phyloP scores from a whole-genome alignment of 2,113 vertebrate genomes.

The Proterorhinus semilunaris region DNA sequence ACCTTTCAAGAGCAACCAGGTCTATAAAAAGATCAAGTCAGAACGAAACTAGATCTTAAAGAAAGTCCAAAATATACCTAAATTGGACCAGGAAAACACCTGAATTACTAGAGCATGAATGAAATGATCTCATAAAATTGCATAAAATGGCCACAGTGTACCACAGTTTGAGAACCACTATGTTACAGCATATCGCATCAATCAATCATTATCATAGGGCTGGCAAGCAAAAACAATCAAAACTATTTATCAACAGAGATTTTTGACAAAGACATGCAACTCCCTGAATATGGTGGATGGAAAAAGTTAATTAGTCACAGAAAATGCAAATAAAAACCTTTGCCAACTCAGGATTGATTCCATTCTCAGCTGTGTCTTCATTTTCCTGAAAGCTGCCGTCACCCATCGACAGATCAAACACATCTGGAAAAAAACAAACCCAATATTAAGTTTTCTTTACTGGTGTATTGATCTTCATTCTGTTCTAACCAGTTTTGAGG shows the following conservation, averaged over 20 bases:
- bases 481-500: not conserved
- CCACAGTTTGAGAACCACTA: not conserved
- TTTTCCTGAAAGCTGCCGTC: conserved; percentile 81
- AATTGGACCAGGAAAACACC: too few relatives aligned
- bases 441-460: conserved; percentile 9
- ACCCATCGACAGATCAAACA: conserved; percentile 76
- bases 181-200: too few relatives aligned
- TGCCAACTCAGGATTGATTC: conserved; percentile 87
- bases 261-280: too few relatives aligned
- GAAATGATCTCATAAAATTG: too few relatives aligned
- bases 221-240: not conserved
- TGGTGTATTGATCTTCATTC: not conserved
- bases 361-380: conserved; percentile 83
- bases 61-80: too few relatives aligned
- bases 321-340: conserved; percentile 78
- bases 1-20: too few relatives aligned
- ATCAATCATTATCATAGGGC: too few relatives aligned
- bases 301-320: not conserved
- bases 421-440: conserved; percentile 71
- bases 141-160: not conserved
- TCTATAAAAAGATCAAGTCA: too few relatives aligned
- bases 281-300: too few relatives aligned
- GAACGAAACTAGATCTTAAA: too few relatives aligned
- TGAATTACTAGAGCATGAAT: too few relatives aligned
- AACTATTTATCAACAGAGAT: too few relatives aligned